phyloP scores from a whole-genome alignment of 2,113 vertebrate species.

The Seriola rivoliana region DNA sequence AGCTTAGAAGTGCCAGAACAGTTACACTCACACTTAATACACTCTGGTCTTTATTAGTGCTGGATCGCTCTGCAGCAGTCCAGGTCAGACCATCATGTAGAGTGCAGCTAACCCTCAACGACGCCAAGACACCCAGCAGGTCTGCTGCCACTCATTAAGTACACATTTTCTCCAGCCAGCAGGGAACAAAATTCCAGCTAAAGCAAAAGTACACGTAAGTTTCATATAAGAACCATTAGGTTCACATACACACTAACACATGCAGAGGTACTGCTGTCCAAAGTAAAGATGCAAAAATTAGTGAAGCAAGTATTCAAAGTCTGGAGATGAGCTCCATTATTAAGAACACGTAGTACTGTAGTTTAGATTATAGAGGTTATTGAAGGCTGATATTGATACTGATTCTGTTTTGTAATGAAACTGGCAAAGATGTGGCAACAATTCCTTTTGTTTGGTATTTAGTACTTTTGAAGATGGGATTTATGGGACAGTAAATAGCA shows the following conservation, averaged over 20 bases:
- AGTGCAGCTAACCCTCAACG: background rate
- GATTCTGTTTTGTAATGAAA: background rate
- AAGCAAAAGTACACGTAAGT: background rate
- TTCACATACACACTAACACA: background rate
- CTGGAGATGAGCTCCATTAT: background rate
- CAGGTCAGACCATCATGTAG: constrained; percentile 21
- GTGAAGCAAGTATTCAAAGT: background rate
- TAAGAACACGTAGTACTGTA: background rate
- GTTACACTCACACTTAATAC: constrained; percentile 28
- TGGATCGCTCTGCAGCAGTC: constrained; percentile 22
- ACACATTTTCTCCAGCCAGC: constrained; percentile 20
- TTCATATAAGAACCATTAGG: constrained; percentile 9
- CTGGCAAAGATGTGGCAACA: too few relatives aligned
- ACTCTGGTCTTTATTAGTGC: constrained; percentile 37
- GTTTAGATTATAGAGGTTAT: background rate
- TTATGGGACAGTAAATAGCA: too few relatives aligned
- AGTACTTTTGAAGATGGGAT: too few relatives aligned
- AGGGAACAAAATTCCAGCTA: background rate
- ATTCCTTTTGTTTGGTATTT: too few relatives aligned
- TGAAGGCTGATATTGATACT: background rate
- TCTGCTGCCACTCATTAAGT: constrained; percentile 22
- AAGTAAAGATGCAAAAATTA: background rate
- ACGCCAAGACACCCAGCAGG: constrained; percentile 23
- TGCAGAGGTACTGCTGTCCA: background rate
- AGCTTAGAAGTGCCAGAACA: constrained; percentile 31